Conservation (phyloP, 2,888 invertebrate species). For the Dimorphilus gyrociliatus region DNA sequence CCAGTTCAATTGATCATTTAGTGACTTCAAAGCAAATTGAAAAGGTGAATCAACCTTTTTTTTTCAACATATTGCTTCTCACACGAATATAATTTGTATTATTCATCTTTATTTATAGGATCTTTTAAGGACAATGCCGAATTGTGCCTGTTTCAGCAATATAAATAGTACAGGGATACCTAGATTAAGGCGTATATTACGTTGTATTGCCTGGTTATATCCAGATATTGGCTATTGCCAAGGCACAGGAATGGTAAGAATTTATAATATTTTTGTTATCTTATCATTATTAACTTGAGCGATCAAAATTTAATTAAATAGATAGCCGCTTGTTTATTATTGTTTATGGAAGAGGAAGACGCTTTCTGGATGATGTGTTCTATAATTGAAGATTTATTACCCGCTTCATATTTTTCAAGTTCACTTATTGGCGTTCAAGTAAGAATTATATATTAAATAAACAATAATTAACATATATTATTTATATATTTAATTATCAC, state of each 20-base stretch:
- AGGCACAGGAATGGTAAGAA: constrained; percentile 49
- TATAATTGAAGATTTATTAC: constrained; percentile 94
- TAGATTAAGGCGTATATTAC: constrained; percentile 65
- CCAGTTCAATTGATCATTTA: constrained; percentile 76
- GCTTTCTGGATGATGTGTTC: constrained; percentile 98
- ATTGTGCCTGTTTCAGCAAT: constrained; percentile 87
- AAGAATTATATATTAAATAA: no score
- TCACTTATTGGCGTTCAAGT: constrained; percentile 54
- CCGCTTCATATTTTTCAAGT: constrained; percentile 90
- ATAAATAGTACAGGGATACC: constrained; percentile 78
- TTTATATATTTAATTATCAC: no score
- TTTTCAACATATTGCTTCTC: no score
- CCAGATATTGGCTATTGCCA: constrained; percentile 45
- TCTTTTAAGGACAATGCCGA: constrained; percentile 81
- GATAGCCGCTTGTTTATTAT: constrained; percentile 75
- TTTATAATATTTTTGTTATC: no score
- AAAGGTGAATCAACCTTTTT: constrained; percentile 49
- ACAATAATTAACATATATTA: no score
- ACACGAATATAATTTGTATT: no score
- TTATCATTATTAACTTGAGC: no score
- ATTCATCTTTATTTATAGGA: no score
- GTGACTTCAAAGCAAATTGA: constrained; percentile 94
- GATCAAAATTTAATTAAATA: no score
- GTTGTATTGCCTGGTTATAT: constrained; percentile 83
- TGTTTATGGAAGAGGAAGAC: constrained; percentile 93